These are phyloP conservation scores for Siderastrea siderea DNA, from an alignment of 92 coral and sea anemone species.

Conservation along the genomic window DNA sequence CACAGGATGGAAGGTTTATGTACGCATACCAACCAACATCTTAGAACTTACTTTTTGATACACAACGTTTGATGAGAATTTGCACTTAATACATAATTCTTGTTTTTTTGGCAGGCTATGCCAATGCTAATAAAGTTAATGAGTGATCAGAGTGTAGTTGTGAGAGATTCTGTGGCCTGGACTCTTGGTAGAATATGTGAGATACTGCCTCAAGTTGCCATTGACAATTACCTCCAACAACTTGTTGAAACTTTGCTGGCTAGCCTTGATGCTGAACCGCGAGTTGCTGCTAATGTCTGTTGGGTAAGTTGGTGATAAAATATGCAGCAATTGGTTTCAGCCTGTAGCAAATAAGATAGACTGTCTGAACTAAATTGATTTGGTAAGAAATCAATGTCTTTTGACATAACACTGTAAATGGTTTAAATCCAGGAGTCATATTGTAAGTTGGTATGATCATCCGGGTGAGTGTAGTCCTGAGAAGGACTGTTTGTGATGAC, in stretches of 20 bases:
- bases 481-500: too few species aligned
- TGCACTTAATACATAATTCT: too few species aligned
- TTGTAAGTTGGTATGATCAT: too few species aligned
- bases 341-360: background rate
- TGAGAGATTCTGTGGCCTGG: conserved; percentile 99
- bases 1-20: too few species aligned
- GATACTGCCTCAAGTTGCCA: conserved; percentile 89
- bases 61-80: too few species aligned
- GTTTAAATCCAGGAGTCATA: too few species aligned
- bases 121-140: conserved; percentile 84
- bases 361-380: too few species aligned
- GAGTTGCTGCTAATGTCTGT: conserved; percentile 99
- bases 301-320: conserved; percentile 76
- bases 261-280: conserved; percentile 89
- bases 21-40: too few species aligned
- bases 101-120: conserved; percentile 72
- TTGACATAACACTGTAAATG: too few species aligned
- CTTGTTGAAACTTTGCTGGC: conserved; percentile 73
- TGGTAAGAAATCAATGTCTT: too few species aligned
- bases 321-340: background rate
- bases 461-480: too few species aligned
- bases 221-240: conserved; percentile 57
- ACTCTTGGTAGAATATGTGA: conserved; percentile 97
- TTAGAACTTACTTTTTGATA: too few species aligned
- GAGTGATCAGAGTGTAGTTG: conserved; percentile 82